phyloP scores from a whole-genome alignment of 2,888 invertebrate genomes.

The Rugalucina vietnamica region DNA sequence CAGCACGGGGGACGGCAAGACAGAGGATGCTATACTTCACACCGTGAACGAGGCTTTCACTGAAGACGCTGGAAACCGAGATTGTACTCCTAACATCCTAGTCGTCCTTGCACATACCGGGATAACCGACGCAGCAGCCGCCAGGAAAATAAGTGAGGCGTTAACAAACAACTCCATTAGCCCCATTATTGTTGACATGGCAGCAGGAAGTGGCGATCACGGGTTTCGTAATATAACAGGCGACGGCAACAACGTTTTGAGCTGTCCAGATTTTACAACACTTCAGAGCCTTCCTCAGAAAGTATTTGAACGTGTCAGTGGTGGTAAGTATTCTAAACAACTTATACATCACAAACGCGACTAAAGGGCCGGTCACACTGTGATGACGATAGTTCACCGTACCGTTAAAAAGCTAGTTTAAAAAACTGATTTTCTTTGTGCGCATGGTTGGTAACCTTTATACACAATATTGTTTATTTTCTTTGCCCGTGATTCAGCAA shows the following conservation, averaged over 20 bases:
- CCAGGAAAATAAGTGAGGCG: not conserved
- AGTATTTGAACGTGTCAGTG: not conserved
- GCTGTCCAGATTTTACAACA: not conserved
- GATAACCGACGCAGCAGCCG: not conserved
- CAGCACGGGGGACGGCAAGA: not conserved
- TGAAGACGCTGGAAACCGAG: not conserved
- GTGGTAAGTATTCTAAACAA: not conserved
- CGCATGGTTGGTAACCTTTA: no score
- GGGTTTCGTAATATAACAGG: not conserved
- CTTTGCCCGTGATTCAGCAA: no score
- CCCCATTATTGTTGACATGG: not conserved
- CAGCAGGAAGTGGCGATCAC: not conserved
- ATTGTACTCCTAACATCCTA: not conserved
- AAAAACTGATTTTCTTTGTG: no score
- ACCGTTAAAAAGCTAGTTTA: no score
- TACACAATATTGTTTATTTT: no score
- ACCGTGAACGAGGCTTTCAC: not conserved
- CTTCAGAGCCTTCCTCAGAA: not conserved
- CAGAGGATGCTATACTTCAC: constrained; percentile 6
- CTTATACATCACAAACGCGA: no score
- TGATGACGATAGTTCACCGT: no score
- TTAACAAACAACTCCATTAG: not conserved
- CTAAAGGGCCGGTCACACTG: no score
- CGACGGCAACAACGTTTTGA: not conserved
- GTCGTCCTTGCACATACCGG: not conserved